Evolutionary conservation across 2,797 vertebrate species (phyloP), one percentile per base, ranked within the genome.

Genomic region (Paedocypris micromegethes): DNA sequence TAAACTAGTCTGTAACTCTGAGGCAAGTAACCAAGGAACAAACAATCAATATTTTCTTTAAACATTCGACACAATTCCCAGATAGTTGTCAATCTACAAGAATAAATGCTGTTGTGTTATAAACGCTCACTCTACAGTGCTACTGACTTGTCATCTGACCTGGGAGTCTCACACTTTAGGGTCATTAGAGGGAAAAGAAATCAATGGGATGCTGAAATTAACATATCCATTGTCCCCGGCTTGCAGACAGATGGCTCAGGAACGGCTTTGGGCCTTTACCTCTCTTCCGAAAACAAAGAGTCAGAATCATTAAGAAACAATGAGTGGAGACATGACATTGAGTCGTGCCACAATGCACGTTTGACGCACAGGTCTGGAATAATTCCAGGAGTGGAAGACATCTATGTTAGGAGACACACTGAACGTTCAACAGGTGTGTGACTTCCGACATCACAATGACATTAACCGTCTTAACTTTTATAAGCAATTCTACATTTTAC

Each of bases 161-260:
- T 0, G 37, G 3, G 47, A 9, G 3, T 3, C 43, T 2, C 37
- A 50, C n/a, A n/a, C 38, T 37, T 54, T 55, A 52, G 42, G 7
- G 48, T 5, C 39, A 37, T 44, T 44, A 43, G 39, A 67, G 43
- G 23, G 42, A 9, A 59, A 74, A 74, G 51, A 23, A 23, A 23
- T 66, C 60, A 58, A 50, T 55, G 56, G 66, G 48, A 58, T 57
- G 48, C 64, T 7, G 5, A 69, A 67, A 82, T 80, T 75, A 79
- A 64, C 79, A 77, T 79, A 80, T 38, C 44, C 66, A 76, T 79
- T 82, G 70, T 81, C 51, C 72, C 42, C 41, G 59, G 52, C 57
- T 54, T 50, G 51, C 6, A 72, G 81, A 79, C 84, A 85, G 84
- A 86, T 83, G 83, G 83, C 70, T 54, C 39, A 4, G 64, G 69